These are phyloP conservation scores for Corvus moneduloides DNA, from an alignment of 2,113 vertebrate species.

Conservation along the genomic window DNA sequence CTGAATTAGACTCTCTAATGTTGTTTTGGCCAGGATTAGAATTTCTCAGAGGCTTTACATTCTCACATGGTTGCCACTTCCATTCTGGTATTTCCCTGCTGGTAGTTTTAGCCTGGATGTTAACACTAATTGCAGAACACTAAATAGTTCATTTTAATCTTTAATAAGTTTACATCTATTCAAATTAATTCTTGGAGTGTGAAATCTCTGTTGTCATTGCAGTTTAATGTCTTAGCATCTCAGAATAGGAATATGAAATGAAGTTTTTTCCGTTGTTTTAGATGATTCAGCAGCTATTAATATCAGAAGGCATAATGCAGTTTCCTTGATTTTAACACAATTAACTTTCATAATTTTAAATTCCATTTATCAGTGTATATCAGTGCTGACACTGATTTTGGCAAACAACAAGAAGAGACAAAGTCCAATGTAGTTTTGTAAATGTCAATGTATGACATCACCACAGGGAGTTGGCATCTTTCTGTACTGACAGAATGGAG, in stretches of 20 bases:
- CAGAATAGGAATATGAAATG: background rate
- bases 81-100: background rate
- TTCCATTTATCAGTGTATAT: background rate
- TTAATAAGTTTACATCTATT: slow-evolving; percentile 65
- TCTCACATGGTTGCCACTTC: slow-evolving; percentile 33
- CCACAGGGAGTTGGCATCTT: slow-evolving; percentile 15
- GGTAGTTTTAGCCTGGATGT: slow-evolving; percentile 46
- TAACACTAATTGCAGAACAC: slow-evolving; percentile 52
- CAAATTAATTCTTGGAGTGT: slow-evolving; percentile 45
- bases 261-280: slow-evolving; percentile 1
- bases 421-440: slow-evolving; percentile 5
- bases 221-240: slow-evolving; percentile 13
- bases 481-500: slow-evolving; percentile 24
- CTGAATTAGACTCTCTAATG: slow-evolving; percentile 37
- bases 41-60: slow-evolving; percentile 49
- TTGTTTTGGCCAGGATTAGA: slow-evolving; percentile 22
- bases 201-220: slow-evolving; percentile 36
- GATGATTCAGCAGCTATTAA: slow-evolving; percentile 5
- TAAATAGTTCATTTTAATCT: slow-evolving; percentile 58
- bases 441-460: slow-evolving; percentile 47
- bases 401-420: background rate
- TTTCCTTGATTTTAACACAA: slow-evolving; percentile 30
- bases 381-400: background rate
- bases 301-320: background rate
- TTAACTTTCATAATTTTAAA: background rate